Base-by-base conservation (phyloP, 2,888 invertebrate genomes). In the Parnassius apollo region DNA sequence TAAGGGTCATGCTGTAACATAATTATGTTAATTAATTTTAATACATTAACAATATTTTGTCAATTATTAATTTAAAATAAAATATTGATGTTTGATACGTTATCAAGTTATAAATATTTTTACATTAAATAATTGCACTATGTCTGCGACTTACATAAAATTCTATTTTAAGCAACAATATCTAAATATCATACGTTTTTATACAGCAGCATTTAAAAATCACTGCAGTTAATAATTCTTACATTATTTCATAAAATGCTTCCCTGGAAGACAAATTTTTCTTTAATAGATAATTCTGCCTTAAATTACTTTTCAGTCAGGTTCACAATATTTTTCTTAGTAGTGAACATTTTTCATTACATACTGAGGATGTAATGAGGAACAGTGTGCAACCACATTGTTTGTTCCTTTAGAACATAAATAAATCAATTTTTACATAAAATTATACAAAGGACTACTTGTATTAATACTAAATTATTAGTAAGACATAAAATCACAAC, bases 131-230 rank as follows among this genome's bases (percentile, higher is more conserved):
- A 72, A 77, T 77, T 77, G 77, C 75, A 77, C 77, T 69, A 67
- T 79, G 75, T 80, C 75, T 80, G 74, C 69, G 77, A 80, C 80
- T 80, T 75, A 71, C 68, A 79, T 78, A 80, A 76, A 35, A 80
- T 74, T 82, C 75, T 78, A 78, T 73, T 81, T 73, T 78, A 72
- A 81, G 77, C 80, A 86, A 85, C 80, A 83, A 77, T 72, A 75
- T 72, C 79, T 55, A 83, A 83, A 85, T 82, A 55, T 35, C 3
- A 13, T 1, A 45, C 13, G 12, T 51, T 35, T 18, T 45, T 12
- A n/a, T 7, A 46, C 46, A 18, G 7, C 13, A 13, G 49, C n/a
- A 13, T 13, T 49, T 18, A 13, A 49, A 49, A 49, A 44, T 22
- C 10, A 35, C 46, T 48, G 35, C 35, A 35, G 35, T 35, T 35